Evolutionary conservation across 2,113 vertebrate species (phyloP).

Genomic region (Delphinapterus leucas): DNA sequence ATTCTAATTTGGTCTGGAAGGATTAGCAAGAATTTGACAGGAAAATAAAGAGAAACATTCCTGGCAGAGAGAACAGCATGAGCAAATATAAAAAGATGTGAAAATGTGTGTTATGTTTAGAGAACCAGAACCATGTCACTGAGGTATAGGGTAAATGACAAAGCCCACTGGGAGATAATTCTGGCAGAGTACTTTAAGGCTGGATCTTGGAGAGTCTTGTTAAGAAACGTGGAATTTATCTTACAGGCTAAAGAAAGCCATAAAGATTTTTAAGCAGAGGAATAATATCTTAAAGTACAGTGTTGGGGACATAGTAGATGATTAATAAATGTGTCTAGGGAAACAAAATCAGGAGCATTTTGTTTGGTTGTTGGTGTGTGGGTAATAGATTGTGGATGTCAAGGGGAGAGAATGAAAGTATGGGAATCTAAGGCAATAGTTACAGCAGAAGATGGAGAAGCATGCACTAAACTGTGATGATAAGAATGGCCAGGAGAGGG

Average conservation of each 20-base stretch:
- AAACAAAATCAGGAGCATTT: neutral
- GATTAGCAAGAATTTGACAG: neutral
- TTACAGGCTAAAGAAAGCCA: neutral
- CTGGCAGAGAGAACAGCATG: neutral
- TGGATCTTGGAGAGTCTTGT: neutral
- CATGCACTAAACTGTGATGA: neutral
- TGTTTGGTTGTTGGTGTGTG: neutral
- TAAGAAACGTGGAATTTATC: neutral
- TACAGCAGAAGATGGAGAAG: neutral
- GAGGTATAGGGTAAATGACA: neutral
- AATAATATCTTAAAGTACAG: neutral
- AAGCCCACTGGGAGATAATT: neutral
- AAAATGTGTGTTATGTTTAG: neutral
- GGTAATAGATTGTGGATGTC: neutral
- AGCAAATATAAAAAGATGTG: neutral
- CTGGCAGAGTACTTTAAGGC: neutral
- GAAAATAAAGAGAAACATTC: neutral
- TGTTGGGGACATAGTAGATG: neutral
- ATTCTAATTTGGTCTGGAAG: neutral
- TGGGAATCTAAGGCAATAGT: neutral
- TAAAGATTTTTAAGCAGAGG: neutral
- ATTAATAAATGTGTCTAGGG: neutral
- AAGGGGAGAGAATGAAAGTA: neutral
- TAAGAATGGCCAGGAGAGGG: slow-evolving; percentile 7
- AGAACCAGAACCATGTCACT: neutral